Evolutionary conservation across 2,113 vertebrate genomes (phyloP).

Genomic region (Poeciliopsis turrubarensis): DNA sequence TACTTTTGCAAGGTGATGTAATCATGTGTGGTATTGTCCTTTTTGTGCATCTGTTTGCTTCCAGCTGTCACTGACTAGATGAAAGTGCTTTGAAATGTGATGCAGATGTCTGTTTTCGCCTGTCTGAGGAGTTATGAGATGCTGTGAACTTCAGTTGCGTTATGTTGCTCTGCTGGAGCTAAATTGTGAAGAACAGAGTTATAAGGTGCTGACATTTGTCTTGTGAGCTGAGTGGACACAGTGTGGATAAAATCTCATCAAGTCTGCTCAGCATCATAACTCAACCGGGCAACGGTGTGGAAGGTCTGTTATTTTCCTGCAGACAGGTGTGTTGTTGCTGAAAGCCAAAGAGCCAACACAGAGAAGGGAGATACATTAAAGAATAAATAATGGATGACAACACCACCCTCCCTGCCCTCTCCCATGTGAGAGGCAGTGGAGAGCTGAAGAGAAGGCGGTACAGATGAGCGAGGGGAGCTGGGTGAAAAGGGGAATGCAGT

Average conservation of each 20-base stretch:
- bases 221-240: background rate
- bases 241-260: background rate
- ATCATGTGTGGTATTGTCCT: background rate
- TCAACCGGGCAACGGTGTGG: conserved; percentile 3
- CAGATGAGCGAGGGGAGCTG: conserved; percentile 29
- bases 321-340: conserved; percentile 13
- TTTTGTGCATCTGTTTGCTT: background rate
- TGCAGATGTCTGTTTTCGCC: background rate
- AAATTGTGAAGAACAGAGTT: background rate
- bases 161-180: background rate
- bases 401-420: background rate
- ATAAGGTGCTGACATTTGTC: background rate
- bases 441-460: conserved; percentile 19
- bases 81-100: background rate
- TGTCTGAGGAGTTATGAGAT: background rate
- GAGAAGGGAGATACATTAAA: conserved; percentile 51
- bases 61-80: background rate
- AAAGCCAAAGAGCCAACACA: conserved; percentile 40
- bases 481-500: conserved; percentile 62
- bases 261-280: conserved; percentile 8
- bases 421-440: conserved; percentile 29
- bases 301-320: conserved; percentile 23
- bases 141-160: background rate
- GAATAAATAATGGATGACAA: conserved; percentile 70
- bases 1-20: background rate